These are phyloP conservation scores for Elanoides forficatus DNA, from an alignment of 2,113 vertebrate species.

Conservation along the genomic window DNA sequence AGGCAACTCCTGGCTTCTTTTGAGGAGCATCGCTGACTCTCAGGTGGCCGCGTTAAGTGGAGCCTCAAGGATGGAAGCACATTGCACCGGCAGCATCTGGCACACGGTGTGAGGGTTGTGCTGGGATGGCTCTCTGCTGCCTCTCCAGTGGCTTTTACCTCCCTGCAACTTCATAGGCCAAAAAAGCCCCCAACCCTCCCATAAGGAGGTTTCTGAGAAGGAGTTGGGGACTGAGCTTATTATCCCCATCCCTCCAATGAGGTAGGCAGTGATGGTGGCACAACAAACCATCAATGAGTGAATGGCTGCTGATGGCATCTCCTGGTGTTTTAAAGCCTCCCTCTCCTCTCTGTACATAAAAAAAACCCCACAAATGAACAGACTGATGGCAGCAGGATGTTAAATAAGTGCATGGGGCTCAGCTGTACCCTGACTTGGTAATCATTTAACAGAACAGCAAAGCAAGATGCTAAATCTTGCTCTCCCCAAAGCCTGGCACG, in stretches of 20 bases:
- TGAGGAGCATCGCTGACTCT: neutral
- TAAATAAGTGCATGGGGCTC: neutral
- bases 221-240: neutral
- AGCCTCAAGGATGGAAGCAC: no score
- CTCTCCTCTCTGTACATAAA: neutral
- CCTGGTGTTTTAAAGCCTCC: neutral
- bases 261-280: neutral
- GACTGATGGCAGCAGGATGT: neutral
- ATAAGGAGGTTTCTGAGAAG: neutral
- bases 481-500: neutral
- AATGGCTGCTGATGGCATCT: neutral
- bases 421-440: neutral
- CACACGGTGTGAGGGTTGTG: fast-evolving
- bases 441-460: neutral
- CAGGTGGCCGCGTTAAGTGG: neutral
- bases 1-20: neutral
- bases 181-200: neutral
- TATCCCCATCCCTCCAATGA: neutral
- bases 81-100: neutral
- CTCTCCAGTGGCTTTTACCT: neutral
- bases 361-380: no score
- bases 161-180: neutral
- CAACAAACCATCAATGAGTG: no score
- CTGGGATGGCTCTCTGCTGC: neutral
- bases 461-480: neutral